Conservation (phyloP, 2,888 invertebrate species). For the Sinelater perroti region DNA sequence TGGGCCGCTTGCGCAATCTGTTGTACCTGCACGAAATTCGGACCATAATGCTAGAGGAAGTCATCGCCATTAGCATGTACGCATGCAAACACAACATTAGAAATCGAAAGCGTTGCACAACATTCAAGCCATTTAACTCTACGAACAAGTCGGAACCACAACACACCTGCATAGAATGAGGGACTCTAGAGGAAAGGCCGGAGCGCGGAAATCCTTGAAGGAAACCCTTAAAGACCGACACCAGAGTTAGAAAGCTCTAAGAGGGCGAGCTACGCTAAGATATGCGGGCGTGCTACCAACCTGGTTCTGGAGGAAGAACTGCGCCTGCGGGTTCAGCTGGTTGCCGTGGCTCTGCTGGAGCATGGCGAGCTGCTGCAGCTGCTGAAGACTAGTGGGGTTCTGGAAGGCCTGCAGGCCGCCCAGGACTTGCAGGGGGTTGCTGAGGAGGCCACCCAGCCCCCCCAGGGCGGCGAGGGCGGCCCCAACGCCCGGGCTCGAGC, state of each 20-base stretch:
- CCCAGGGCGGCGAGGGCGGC: slow-evolving; percentile 64
- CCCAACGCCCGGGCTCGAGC: slow-evolving; percentile 56
- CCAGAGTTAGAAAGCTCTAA: slow-evolving; percentile 35
- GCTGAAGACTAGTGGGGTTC: slow-evolving; percentile 71
- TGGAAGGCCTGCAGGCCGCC: slow-evolving; percentile 65
- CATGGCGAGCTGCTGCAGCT: slow-evolving; percentile 73
- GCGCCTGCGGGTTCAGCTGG: slow-evolving; percentile 67
- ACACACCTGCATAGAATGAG: slow-evolving; percentile 64
- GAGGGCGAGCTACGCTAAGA: too few relatives aligned
- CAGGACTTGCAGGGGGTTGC: slow-evolving; percentile 57
- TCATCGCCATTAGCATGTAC: slow-evolving; percentile 14
- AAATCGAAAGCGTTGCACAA: slow-evolving; percentile 39
- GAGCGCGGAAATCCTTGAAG: slow-evolving; percentile 63
- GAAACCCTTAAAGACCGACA: slow-evolving; percentile 58
- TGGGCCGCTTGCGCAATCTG: slow-evolving; percentile 88
- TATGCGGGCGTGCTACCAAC: slow-evolving; percentile 63
- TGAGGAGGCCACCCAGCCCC: slow-evolving; percentile 57
- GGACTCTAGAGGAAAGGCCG: slow-evolving; percentile 60
- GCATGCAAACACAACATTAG: slow-evolving; percentile 54
- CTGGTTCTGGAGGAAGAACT: slow-evolving; percentile 82
- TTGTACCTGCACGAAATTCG: slow-evolving; percentile 67
- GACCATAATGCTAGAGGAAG: slow-evolving; percentile 3
- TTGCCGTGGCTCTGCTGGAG: slow-evolving; percentile 64
- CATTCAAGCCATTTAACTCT: slow-evolving; percentile 7
- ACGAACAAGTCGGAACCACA: slow-evolving; percentile 18